These are phyloP conservation scores for Sphaeridia pumilis DNA, from an alignment of 2,888 invertebrate genomes.

Conservation along the genomic window DNA sequence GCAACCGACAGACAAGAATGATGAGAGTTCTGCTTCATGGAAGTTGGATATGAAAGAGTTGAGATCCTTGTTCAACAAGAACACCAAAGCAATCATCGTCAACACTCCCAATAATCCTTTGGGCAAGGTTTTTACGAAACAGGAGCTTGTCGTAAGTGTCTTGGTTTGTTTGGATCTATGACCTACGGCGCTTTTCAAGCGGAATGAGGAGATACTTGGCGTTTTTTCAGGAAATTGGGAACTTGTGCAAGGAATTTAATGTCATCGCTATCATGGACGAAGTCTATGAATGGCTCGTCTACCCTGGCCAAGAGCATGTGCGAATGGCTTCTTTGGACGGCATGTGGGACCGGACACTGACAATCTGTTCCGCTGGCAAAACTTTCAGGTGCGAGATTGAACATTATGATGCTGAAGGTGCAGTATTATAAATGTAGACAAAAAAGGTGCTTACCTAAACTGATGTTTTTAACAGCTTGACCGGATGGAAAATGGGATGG, in stretches of 20 bases:
- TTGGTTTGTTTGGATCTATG: not conserved
- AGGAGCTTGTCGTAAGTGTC: constrained; percentile 44
- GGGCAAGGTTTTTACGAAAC: constrained; percentile 70
- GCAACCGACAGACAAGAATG: constrained; percentile 50
- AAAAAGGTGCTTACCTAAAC: not conserved
- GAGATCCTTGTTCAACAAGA: constrained; percentile 62
- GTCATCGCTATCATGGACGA: constrained; percentile 89
- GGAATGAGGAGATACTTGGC: not conserved
- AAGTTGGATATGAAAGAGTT: constrained; percentile 71
- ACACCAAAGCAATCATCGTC: constrained; percentile 89
- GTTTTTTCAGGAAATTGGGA: constrained; percentile 55
- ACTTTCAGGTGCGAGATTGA: constrained; percentile 37
- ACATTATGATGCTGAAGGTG: not conserved
- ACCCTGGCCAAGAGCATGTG: constrained; percentile 67
- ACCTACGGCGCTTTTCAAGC: no score
- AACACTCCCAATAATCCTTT: constrained; percentile 97
- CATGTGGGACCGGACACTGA: constrained; percentile 52
- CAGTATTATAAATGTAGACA: no score
- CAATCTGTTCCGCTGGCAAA: constrained; percentile 51
- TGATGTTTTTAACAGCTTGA: constrained; percentile 11
- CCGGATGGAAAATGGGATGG: constrained; percentile 41
- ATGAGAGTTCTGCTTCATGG: constrained; percentile 71
- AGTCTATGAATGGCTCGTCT: constrained; percentile 88
- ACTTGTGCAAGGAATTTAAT: constrained; percentile 83
- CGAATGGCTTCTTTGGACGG: constrained; percentile 55